phyloP scores from a whole-genome alignment of 2,797 vertebrate genomes.

The Huso huso region DNA sequence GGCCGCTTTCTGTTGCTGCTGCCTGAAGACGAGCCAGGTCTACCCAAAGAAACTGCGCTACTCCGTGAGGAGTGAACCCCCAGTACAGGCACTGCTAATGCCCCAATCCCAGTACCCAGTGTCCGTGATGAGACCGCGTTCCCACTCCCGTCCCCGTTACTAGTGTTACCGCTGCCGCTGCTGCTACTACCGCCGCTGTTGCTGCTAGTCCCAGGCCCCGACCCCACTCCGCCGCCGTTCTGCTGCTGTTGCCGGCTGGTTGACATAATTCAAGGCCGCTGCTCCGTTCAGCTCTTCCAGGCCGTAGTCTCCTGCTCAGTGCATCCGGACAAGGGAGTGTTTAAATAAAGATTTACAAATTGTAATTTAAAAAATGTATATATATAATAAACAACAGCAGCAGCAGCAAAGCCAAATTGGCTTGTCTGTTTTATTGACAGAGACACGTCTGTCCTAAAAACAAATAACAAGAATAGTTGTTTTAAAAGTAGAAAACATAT shows the following conservation, averaged over 20 bases:
- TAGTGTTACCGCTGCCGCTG: constrained; percentile 4
- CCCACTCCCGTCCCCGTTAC: constrained; percentile 41
- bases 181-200: constrained; percentile 35
- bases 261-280: constrained; percentile 56
- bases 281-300: constrained; percentile 32
- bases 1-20: constrained; percentile 73
- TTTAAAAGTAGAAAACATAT: constrained; percentile 45
- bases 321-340: constrained; percentile 50
- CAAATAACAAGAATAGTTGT: too few relatives aligned
- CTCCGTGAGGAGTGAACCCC: constrained; percentile 43
- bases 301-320: constrained; percentile 39
- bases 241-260: constrained; percentile 51
- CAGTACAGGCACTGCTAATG: constrained; percentile 37
- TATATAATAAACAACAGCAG: too few relatives aligned
- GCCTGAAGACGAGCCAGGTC: constrained; percentile 47
- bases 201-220: constrained; percentile 59
- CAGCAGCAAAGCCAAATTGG: too few relatives aligned
- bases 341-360: constrained; percentile 28
- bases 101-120: constrained; percentile 38
- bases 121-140: constrained; percentile 54
- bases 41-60: constrained; percentile 39
- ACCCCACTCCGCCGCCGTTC: constrained; percentile 38
- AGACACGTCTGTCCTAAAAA: too few relatives aligned
- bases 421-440: too few relatives aligned
- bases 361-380: constrained; percentile 9